phyloP scores from a whole-genome alignment of 2,113 vertebrate genomes.

The Anguilla rostrata region DNA sequence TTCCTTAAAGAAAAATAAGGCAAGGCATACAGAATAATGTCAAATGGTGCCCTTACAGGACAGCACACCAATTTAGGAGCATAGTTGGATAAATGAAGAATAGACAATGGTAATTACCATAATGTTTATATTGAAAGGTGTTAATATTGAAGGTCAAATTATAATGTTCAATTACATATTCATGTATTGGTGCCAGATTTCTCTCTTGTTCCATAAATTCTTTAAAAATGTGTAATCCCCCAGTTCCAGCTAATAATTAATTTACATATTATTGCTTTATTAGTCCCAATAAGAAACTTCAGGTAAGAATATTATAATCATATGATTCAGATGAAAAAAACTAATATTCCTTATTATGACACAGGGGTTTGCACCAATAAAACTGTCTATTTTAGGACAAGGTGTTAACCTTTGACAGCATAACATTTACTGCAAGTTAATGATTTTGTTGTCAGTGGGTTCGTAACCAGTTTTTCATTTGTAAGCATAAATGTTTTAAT shows the following conservation, averaged over 20 bases:
- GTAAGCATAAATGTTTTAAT: constrained; percentile 1
- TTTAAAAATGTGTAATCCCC: background rate
- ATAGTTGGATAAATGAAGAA: background rate
- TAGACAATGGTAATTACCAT: no score
- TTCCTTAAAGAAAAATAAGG: constrained; percentile 1
- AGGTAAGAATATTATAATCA: constrained; percentile 13
- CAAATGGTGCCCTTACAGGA: background rate
- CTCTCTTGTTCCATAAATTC: background rate
- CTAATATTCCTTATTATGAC: background rate
- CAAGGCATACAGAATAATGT: background rate
- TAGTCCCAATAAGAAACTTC: constrained; percentile 28
- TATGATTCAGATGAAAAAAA: background rate
- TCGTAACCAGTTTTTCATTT: constrained; percentile 2
- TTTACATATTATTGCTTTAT: constrained; percentile 61
- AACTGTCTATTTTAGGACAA: background rate
- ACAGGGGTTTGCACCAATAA: background rate
- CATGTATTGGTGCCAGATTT: background rate
- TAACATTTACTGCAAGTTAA: background rate
- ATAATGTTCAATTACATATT: background rate
- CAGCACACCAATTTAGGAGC: background rate
- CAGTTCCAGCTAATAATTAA: background rate
- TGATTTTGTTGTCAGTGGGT: constrained; percentile 9
- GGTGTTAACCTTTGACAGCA: background rate
- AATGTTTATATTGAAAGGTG: background rate
- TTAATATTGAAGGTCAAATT: background rate